Base-by-base conservation (phyloP, 2,797 vertebrate genomes). In the Micropoecilia bifurca region DNA sequence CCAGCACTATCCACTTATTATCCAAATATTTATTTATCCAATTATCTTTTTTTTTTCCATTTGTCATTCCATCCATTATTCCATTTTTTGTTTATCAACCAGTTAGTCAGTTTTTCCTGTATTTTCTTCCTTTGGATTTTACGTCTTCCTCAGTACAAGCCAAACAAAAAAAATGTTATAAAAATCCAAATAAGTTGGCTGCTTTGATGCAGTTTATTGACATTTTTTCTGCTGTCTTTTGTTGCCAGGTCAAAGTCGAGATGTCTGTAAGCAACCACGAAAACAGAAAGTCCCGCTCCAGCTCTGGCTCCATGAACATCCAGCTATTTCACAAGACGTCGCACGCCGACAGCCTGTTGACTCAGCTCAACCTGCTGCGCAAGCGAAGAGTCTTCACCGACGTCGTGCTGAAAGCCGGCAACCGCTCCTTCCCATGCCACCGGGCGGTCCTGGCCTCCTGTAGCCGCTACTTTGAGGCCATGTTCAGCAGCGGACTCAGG, bases 261-360 rank as follows among this genome's bases (percentile, higher is more conserved):
- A 97, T 97, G 97, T 97, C 96, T 48, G 96, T 97, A 84, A 97
- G 95, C 76, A 97, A 94, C 88, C 97, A 97, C 74, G 96, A 97
- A 87, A 97, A 97, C 90, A 93, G 97, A 74, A 97, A 97, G 86
- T 97, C 97, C 18, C 95, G 97, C 76, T 96, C 97, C 6, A 97
- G 97, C 81, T 96, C 96, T 0, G 97, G 97, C 69, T 97, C 96
- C 33, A 97, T 97, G 97, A 97, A 97, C 85, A 97, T 97, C 85
- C 96, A 97, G 0, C 94, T 97, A 36, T 97, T 96, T 91, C 96
- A 97, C 90, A 97, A 97, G 89, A 95, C 96, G 0, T 95, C 96
- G 3, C 96, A 97, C 2, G 96, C 97, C 0, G 96, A 97, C 92
- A 97, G 96, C 81, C 87, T 97, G 71, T 87, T 97, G 84, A 97